Evolutionary conservation across 2,888 invertebrate genomes (phyloP).

Genomic region (Pantelozetes paolii): DNA sequence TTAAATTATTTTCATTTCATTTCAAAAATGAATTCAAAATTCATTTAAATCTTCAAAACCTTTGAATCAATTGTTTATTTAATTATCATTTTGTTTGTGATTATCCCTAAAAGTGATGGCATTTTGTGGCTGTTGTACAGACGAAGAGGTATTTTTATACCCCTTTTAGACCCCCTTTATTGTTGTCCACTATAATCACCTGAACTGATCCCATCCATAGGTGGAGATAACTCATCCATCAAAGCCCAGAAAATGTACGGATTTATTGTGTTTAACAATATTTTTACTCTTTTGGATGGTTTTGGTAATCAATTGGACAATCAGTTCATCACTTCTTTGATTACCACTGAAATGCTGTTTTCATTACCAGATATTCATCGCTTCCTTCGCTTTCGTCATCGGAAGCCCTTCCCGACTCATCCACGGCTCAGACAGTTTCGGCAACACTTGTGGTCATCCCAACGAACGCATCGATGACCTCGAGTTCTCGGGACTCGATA

Average conservation of each 20-base stretch:
- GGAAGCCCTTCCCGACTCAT: conserved; percentile 72
- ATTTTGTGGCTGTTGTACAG: neutral
- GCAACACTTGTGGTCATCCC: conserved; percentile 84
- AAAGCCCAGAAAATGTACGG: conserved; percentile 45
- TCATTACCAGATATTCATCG: conserved; percentile 43
- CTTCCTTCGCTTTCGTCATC: conserved; percentile 47
- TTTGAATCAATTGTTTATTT: too few relatives aligned
- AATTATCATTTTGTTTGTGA: too few relatives aligned
- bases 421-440: conserved; percentile 89
- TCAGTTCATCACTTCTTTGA: neutral
- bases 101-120: neutral
- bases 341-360: neutral
- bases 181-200: too few relatives aligned
- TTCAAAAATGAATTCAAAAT: too few relatives aligned
- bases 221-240: neutral
- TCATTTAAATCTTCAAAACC: too few relatives aligned
- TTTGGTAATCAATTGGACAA: conserved; percentile 28
- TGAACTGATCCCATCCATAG: neutral
- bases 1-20: too few relatives aligned
- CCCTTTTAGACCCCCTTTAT: too few relatives aligned
- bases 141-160: neutral
- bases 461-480: conserved; percentile 55
- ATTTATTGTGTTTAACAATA: conserved; percentile 44
- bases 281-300: conserved; percentile 46
- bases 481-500: conserved; percentile 67